A percentile compares a stretch with the other conserved stretches of the same genome.
These are phyloP conservation scores for Pteropus alecto DNA, from an alignment of 2,113 vertebrate genomes.

Conservation along the genomic window DNA sequence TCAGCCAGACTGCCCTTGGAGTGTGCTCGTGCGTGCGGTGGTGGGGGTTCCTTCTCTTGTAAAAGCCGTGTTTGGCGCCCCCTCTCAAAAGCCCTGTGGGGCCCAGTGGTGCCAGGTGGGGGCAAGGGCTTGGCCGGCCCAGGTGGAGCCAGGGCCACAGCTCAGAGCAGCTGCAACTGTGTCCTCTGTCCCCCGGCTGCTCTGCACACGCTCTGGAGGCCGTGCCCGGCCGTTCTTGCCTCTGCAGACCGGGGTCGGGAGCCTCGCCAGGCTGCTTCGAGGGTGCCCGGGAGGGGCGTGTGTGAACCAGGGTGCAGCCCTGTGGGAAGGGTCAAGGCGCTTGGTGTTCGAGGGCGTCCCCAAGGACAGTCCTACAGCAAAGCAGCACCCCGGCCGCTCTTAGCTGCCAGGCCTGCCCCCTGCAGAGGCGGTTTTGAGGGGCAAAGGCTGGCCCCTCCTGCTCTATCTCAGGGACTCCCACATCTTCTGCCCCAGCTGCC, in stretches of 20 bases:
- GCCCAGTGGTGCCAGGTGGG: neutral
- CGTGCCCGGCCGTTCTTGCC: neutral
- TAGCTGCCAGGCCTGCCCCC: no score
- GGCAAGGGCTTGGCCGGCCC: accelerated
- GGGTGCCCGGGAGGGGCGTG: neutral
- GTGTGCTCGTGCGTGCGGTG: accelerated
- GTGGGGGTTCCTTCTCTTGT: neutral
- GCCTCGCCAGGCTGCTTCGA: neutral
- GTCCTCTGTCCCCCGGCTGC: neutral
- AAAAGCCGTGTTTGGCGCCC: neutral
- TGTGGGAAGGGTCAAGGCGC: neutral
- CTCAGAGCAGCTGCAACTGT: neutral
- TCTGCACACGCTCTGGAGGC: neutral
- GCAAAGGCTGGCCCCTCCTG: neutral
- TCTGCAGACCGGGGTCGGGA: neutral
- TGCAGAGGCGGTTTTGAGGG: neutral
- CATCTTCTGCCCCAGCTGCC: neutral
- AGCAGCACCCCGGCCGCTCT: neutral
- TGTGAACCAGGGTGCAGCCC: neutral
- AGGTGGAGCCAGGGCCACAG: accelerated
- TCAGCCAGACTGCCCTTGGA: accelerated
- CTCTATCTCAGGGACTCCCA: no score
- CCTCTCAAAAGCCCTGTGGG: neutral
- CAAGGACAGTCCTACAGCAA: neutral
- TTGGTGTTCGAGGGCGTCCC: accelerated